Base-by-base conservation (phyloP, 2,888 invertebrate genomes). In the Sceliomorpha sp. region DNA sequence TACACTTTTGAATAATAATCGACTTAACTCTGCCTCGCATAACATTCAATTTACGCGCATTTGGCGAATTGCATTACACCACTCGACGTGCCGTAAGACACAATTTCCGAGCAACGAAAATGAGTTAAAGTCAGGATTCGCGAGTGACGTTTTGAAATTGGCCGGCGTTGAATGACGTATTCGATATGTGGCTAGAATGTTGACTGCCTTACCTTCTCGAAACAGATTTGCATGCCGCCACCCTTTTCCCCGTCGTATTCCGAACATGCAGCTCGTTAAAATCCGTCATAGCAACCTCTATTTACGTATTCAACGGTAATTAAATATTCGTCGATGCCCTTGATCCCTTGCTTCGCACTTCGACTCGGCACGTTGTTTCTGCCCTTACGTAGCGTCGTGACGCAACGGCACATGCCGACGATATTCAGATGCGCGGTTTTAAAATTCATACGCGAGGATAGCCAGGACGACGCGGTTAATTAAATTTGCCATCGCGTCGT, bases 291-390 rank as follows among this genome's bases (percentile, higher is more conserved):
- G n/a, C n/a, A n/a, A 42, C 36, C 47, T 64, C 62, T 73, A 75
- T 75, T 75, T 74, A 76, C 72, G 69, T 69, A 74, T 75, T 75
- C 75, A 50, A 63, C 44, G 64, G 37, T 75, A 74, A 76, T 76
- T 75, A 55, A 72, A 76, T 76, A 71, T 70, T 60, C n/a, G n/a
- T n/a, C 73, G 59, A 72, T 67, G 47, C 60, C 53, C 37, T 39
- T 40, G 37, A 56, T 58, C 50, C 60, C 32, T 51, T 29, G 9
- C 17, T 31, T 13, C 50, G 27, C 29, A 29, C 50, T 24, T 44
- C 56, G 29, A 50, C 26, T 50, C 24, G 32, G 34, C 42, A 29
- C 59, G 36, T 48, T 56, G 45, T 51, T 56, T 37, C 47, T 56
- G 8, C 44, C 50, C 68, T 62, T 40, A 37, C 39, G 37, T 60